Evolutionary conservation across 2,888 invertebrate genomes (phyloP).

Genomic region (Mimas tiliae): DNA sequence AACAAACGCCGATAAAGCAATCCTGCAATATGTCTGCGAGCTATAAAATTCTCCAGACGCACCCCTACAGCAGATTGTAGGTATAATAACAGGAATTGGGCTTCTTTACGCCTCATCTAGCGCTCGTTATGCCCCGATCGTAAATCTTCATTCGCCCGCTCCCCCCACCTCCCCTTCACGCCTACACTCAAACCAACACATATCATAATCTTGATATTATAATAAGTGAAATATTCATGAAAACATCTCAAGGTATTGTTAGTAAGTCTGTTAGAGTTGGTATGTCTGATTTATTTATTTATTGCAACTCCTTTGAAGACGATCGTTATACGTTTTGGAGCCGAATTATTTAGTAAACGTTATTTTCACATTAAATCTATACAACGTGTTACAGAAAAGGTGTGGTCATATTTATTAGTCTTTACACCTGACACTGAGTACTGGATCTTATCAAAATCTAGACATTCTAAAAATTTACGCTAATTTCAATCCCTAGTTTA

Average conservation of each 20-base stretch:
- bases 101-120: slow-evolving; percentile 84
- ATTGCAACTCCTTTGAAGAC: not conserved
- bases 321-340: not conserved
- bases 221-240: slow-evolving; percentile 20
- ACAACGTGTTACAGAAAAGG: too few species aligned
- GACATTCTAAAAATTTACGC: too few species aligned
- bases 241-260: not conserved
- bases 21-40: slow-evolving; percentile 17
- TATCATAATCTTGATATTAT: slow-evolving; percentile 52
- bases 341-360: not conserved
- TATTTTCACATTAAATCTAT: too few species aligned
- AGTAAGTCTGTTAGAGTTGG: slow-evolving; percentile 14
- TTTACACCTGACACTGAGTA: too few species aligned
- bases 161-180: slow-evolving; percentile 56
- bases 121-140: slow-evolving; percentile 82
- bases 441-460: too few species aligned
- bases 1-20: slow-evolving; percentile 4
- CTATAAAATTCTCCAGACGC: slow-evolving; percentile 25
- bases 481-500: too few species aligned
- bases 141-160: slow-evolving; percentile 80
- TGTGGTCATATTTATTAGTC: too few species aligned
- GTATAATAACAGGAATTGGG: slow-evolving; percentile 81
- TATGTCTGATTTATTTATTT: not conserved
- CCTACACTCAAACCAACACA: slow-evolving; percentile 42
- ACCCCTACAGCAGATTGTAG: slow-evolving; percentile 52